A percentile compares a stretch with the other conserved stretches of the same genome.
Conservation (phyloP, 2,797 vertebrate genomes). For the Acanthurus lineatus region DNA sequence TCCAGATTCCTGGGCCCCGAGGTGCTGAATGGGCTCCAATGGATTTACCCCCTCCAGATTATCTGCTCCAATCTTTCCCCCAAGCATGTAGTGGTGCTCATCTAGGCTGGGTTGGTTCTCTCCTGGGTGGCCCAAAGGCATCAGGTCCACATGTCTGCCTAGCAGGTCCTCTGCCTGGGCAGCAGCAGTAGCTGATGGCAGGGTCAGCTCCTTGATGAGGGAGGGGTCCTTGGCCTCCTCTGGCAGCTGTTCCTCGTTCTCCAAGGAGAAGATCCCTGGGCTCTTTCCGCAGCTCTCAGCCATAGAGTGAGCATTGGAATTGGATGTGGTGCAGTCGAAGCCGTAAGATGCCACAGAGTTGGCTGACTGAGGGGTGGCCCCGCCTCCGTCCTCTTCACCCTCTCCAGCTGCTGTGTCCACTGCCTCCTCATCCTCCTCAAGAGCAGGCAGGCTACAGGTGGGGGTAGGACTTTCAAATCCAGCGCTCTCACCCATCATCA, state of each 20-base stretch:
- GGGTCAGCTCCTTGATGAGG: conserved; percentile 86
- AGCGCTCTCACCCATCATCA: conserved; percentile 65
- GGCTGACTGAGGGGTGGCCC: conserved; percentile 85
- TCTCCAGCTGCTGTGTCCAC: conserved; percentile 63
- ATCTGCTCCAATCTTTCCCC: conserved; percentile 72
- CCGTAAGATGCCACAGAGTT: conserved; percentile 89
- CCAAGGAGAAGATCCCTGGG: conserved; percentile 88
- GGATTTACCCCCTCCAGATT: conserved; percentile 71
- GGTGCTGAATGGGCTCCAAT: conserved; percentile 67
- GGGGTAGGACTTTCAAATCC: conserved; percentile 79
- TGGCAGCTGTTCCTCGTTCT: conserved; percentile 87
- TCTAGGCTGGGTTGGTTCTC: conserved; percentile 70
- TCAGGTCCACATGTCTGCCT: conserved; percentile 82
- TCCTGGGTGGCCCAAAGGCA: conserved; percentile 76
- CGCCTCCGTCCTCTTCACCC: conserved; percentile 85
- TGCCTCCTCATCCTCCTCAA: conserved; percentile 86
- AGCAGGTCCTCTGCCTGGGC: conserved; percentile 77
- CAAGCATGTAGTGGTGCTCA: conserved; percentile 81
- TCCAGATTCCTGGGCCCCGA: conserved; percentile 62
- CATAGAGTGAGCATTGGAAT: conserved; percentile 88
- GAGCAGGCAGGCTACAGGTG: conserved; percentile 73
- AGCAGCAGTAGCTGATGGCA: conserved; percentile 71
- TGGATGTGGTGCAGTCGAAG: conserved; percentile 88
- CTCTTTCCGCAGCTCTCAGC: conserved; percentile 89
- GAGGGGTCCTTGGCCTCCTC: conserved; percentile 88